phyloP scores from a whole-genome alignment of 2,797 vertebrate species.

The Florisuga fusca region DNA sequence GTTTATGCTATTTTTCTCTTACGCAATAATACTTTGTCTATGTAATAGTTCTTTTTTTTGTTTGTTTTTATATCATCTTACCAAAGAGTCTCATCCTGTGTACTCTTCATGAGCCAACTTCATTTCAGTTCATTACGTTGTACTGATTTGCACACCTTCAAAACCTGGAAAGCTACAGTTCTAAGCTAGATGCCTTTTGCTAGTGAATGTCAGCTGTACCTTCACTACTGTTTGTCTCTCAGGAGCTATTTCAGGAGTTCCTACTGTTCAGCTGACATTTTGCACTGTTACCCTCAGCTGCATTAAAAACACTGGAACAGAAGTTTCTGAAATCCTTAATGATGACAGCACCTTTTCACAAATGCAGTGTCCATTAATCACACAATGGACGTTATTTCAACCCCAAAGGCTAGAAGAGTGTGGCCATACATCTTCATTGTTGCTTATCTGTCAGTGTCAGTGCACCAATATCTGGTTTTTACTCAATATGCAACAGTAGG shows the following conservation, averaged over 20 bases:
- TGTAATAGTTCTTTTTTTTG: background rate
- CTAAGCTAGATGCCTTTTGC: background rate
- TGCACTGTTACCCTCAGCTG: background rate
- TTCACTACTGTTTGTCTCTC: background rate
- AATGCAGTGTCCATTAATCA: background rate
- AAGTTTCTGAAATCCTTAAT: slow-evolving; percentile 2
- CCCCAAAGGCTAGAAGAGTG: background rate
- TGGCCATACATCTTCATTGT: background rate
- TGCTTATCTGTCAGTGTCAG: background rate
- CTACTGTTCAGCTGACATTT: background rate
- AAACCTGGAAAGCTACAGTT: background rate
- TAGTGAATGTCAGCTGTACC: background rate
- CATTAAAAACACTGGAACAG: background rate
- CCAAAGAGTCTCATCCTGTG: background rate
- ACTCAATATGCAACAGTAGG: background rate
- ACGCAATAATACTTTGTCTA: background rate
- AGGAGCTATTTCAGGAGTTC: background rate
- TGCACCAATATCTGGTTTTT: background rate
- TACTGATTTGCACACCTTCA: background rate
- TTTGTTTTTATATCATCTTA: background rate
- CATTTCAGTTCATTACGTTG: background rate
- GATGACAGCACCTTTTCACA: background rate
- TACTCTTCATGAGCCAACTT: background rate
- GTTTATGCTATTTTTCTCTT: background rate
- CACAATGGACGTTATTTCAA: background rate